Percentiles rank a stretch among this genome's conserved stretches.
Conservation (phyloP, 1,140 invertebrate genomes). For the Calliopsis andreniformis region DNA sequence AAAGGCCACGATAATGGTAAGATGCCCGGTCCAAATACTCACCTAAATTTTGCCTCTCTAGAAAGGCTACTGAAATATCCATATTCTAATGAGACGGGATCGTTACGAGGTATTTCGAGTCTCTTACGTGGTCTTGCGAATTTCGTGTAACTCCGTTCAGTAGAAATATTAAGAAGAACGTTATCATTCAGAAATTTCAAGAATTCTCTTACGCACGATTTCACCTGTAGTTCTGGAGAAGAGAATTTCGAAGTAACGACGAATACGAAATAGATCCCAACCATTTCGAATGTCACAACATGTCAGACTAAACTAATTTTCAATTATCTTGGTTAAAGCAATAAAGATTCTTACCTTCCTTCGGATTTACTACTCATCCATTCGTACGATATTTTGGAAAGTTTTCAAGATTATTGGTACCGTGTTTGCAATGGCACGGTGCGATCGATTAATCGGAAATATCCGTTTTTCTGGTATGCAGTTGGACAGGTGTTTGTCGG, state of each 20-base stretch:
- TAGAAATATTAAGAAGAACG: background rate
- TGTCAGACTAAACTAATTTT: too few species aligned
- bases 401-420: too few species aligned
- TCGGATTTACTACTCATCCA: too few species aligned
- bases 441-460: slow-evolving; percentile 25
- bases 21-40: slow-evolving; percentile 39
- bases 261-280: background rate
- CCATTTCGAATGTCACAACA: too few species aligned
- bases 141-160: background rate
- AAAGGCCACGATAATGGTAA: slow-evolving; percentile 54
- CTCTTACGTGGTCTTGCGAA: background rate
- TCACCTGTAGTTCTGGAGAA: background rate
- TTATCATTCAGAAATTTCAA: background rate
- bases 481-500: slow-evolving; percentile 39
- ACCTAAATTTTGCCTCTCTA: slow-evolving; percentile 37
- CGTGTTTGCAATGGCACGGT: too few species aligned
- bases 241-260: background rate
- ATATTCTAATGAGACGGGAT: slow-evolving; percentile 26
- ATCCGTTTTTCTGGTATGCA: slow-evolving; percentile 34
- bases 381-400: too few species aligned
- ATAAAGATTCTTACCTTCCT: too few species aligned
- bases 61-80: slow-evolving; percentile 46
- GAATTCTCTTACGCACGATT: background rate
- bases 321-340: too few species aligned
- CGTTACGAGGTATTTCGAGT: slow-evolving; percentile 3